phyloP scores from a whole-genome alignment of 2,888 invertebrate species.

The Alviniconcha strummeri region DNA sequence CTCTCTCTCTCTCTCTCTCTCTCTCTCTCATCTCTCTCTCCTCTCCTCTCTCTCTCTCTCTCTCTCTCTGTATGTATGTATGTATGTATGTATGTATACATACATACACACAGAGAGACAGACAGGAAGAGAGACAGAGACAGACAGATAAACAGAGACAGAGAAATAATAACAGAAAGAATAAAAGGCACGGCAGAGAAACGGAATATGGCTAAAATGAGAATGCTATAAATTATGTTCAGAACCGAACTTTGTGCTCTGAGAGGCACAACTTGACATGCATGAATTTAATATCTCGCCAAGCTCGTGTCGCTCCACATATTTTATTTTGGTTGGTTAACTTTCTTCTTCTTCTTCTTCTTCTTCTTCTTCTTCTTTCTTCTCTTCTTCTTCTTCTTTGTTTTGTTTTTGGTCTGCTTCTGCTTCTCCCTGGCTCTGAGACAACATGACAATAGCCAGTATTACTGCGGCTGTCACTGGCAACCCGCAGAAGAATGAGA shows the following conservation, averaged over 20 bases:
- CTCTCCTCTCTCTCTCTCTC: background rate
- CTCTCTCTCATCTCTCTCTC: background rate
- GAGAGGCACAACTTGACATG: background rate
- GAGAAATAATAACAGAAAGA: background rate
- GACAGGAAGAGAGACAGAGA: background rate
- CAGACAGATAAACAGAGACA: background rate
- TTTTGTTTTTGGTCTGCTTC: no score
- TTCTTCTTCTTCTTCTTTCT: no score
- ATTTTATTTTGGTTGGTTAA: background rate
- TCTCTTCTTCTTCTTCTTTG: no score
- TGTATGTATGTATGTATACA: background rate
- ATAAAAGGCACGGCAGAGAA: background rate
- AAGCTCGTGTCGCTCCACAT: background rate
- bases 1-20: background rate
- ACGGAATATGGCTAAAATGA: background rate
- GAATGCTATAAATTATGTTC: background rate
- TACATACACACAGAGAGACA: background rate
- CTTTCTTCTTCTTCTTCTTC: no score
- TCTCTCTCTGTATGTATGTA: no score
- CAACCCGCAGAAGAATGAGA: no score
- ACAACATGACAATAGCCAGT: no score
- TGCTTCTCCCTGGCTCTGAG: no score
- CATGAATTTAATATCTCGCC: background rate
- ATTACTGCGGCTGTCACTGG: no score
- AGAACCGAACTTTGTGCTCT: background rate